Evolutionary conservation across 2,113 vertebrate species (phyloP), one percentile per base, ranked within the genome.

Genomic region (Pomatostomus ruficeps): DNA sequence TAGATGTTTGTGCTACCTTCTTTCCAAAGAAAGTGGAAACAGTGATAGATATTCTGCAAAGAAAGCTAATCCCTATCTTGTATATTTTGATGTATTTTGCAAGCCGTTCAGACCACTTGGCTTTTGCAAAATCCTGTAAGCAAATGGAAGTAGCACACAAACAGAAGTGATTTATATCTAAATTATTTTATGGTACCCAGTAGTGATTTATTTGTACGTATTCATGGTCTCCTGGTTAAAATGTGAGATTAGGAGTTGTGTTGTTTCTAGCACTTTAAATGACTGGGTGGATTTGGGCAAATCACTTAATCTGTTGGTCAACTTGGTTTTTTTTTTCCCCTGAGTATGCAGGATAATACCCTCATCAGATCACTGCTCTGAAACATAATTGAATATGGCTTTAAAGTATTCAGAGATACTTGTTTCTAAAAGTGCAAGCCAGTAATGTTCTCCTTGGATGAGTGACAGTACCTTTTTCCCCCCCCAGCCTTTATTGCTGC

Each of bases 401-500:
- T 91, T 80, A 77, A 71, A 83, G 28, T 74, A 71, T 35, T 80
- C 46, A 17, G 16, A 58, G 51, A 74, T 86, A 88, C 36, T 80
- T 71, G 43, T 85, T 91, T 85, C 40, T 88, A 55, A 45, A 91
- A 88, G 24, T 83, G 43, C 25, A 63, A 82, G 16, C 55, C 55
- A 67, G 31, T 95, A 82, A 66, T 7, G 2, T 86, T 82, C 9
- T 61, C 9, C 38, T 86, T 80, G 72, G 25, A 63, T 84, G 65
- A 80, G 25, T 96, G 40, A 93, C 85, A 87, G 46, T 78, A 65
- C 31, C 15, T 65, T 79, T 79, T 67, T 21, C 9, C 0, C 1
- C 3, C 17, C 14, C 15, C 95, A 99, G 99, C 99, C 36, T 99
- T 99, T 97, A 99, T 99, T 91, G 99, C 99, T 59, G 99, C 99